These are phyloP conservation scores for Caretta caretta DNA, from an alignment of 2,113 vertebrate species.

Conservation along the genomic window DNA sequence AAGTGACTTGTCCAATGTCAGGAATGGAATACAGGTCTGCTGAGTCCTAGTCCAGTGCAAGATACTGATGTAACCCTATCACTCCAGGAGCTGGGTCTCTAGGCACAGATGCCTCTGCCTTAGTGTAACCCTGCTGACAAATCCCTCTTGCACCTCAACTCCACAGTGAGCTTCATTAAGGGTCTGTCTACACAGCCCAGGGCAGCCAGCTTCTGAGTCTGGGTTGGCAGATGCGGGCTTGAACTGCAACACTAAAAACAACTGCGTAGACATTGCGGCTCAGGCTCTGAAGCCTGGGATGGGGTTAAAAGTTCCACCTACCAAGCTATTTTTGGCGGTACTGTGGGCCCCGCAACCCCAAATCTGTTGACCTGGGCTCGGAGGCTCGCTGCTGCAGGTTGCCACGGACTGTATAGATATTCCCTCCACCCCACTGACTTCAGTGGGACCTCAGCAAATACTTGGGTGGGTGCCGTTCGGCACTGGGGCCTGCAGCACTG, in stretches of 20 bases:
- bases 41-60: background rate
- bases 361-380: background rate
- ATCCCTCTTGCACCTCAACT: background rate
- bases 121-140: background rate
- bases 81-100: background rate
- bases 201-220: too few species aligned
- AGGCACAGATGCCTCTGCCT: background rate
- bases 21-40: background rate
- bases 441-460: background rate
- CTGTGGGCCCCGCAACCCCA: background rate
- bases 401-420: background rate
- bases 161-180: too few species aligned
- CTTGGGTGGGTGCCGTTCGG: background rate
- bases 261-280: too few species aligned
- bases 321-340: background rate
- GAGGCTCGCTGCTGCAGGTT: background rate
- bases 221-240: too few species aligned
- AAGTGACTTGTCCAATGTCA: background rate
- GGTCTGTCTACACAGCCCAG: fast-evolving
- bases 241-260: too few species aligned
- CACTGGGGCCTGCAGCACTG: background rate
- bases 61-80: background rate
- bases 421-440: background rate
- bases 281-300: background rate
- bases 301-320: background rate